phyloP scores from a whole-genome alignment of 2,113 vertebrate species.

The Acanthisitta chloris region DNA sequence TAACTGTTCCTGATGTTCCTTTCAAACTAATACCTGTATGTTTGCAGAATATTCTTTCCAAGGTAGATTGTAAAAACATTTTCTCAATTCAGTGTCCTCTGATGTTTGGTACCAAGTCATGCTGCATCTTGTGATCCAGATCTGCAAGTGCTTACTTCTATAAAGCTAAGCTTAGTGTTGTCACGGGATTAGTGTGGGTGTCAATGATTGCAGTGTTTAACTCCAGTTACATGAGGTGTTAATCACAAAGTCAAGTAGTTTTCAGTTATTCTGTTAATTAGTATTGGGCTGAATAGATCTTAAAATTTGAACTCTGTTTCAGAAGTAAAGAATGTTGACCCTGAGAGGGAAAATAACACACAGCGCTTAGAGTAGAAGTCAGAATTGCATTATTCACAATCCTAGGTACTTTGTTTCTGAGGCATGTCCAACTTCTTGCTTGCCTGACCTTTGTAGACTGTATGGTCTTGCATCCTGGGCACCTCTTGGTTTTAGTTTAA shows the following conservation, averaged over 20 bases:
- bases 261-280: neutral
- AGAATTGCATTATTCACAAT: neutral
- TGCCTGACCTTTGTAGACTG: neutral
- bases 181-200: neutral
- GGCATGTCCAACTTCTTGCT: neutral
- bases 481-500: neutral
- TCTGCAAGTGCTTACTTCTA: neutral
- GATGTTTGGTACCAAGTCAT: neutral
- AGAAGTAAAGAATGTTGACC: neutral
- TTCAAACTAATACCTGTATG: neutral
- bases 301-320: neutral
- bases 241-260: neutral
- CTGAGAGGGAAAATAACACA: neutral
- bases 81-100: neutral
- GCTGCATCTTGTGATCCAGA: neutral
- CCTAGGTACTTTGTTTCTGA: neutral
- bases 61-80: neutral
- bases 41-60: neutral
- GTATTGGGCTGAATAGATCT: neutral
- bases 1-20: neutral
- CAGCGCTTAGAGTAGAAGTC: neutral
- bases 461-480: neutral
- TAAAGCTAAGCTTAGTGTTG: neutral
- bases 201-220: neutral
- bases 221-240: neutral